These are phyloP conservation scores for Drosophila anomelani DNA, from an alignment of 2,888 invertebrate genomes.

Conservation along the genomic window DNA sequence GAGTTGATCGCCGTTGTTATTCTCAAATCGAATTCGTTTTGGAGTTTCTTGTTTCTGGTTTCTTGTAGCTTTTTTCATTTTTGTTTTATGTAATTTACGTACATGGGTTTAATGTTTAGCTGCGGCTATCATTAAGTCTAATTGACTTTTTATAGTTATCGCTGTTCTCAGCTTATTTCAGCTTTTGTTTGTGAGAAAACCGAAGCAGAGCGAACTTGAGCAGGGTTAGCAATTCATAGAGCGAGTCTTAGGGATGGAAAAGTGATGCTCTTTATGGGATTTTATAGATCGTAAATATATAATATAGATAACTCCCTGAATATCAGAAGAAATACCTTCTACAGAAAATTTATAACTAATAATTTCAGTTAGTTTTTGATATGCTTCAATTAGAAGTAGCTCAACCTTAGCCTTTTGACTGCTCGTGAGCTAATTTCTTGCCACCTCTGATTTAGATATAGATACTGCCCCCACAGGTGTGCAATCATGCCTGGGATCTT, in stretches of 20 bases:
- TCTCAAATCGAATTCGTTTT: conserved; percentile 37
- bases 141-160: conserved; percentile 73
- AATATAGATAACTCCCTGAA: neutral
- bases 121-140: conserved; percentile 77
- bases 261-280: neutral
- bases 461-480: conserved; percentile 56
- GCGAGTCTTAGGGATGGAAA: conserved; percentile 25
- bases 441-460: conserved; percentile 29
- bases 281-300: neutral
- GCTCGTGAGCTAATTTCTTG: neutral
- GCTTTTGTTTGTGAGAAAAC: conserved; percentile 32
- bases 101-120: conserved; percentile 68
- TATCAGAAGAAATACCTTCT: neutral
- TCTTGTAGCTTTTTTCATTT: conserved; percentile 21
- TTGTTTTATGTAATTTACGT: conserved; percentile 41
- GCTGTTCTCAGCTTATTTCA: conserved; percentile 51
- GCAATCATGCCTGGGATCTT: conserved; percentile 33
- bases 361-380: too few relatives aligned
- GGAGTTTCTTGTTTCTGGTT: conserved; percentile 23
- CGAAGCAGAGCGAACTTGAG: conserved; percentile 20
- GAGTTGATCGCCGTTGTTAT: conserved; percentile 29
- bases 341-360: too few relatives aligned
- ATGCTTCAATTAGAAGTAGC: neutral
- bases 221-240: conserved; percentile 14
- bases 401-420: neutral